These are phyloP conservation scores for Campylomormyrus numenius DNA, from an alignment of 2,113 vertebrate genomes.

Conservation along the genomic window DNA sequence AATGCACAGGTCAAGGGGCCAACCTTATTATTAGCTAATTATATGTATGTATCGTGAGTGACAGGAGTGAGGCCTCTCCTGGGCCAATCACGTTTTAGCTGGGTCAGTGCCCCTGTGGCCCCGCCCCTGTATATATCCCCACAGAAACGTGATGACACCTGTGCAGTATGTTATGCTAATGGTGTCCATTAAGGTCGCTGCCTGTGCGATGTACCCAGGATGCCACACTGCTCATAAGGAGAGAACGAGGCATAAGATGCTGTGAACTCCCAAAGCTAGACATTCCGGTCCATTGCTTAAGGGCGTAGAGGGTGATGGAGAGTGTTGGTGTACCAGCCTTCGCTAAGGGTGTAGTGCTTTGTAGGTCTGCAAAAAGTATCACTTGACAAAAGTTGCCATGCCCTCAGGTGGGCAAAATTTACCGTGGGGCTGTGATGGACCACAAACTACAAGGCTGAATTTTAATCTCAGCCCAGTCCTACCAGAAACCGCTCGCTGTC, in stretches of 20 bases:
- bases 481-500: neutral
- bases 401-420: neutral
- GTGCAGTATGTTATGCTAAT: neutral
- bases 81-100: neutral
- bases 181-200: neutral
- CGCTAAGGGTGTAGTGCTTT: neutral
- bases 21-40: neutral
- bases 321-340: neutral
- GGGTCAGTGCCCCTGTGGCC: neutral
- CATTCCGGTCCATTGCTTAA: neutral
- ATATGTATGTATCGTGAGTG: neutral
- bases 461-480: neutral
- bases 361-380: neutral
- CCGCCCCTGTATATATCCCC: neutral
- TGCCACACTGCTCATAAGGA: neutral
- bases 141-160: neutral
- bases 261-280: neutral
- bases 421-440: neutral
- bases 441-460: neutral
- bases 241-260: neutral
- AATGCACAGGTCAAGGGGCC: neutral
- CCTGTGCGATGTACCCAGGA: neutral
- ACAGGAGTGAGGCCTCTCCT: neutral
- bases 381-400: neutral
- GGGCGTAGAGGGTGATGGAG: neutral